Percentiles rank a stretch among this genome's conserved stretches.
Conservation (phyloP, 1,140 invertebrate species). For the Trigoniulus corallinus region DNA sequence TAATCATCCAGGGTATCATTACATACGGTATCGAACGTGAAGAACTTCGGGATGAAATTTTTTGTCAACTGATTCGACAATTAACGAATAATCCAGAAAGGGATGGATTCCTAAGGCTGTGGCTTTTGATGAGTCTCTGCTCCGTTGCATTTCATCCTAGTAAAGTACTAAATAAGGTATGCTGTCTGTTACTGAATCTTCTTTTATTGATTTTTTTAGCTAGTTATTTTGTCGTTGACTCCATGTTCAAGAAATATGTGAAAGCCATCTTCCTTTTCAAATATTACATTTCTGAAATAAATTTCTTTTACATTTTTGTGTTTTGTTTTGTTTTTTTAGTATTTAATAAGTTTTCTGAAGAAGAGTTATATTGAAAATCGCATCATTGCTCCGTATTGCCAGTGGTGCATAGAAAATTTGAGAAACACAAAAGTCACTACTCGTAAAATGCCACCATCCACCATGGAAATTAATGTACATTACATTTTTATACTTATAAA, state of each 20-base stretch:
- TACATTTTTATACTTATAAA: background rate
- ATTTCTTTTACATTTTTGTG: background rate
- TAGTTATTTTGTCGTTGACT: too few species aligned
- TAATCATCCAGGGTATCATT: constrained; percentile 67
- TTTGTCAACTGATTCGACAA: constrained; percentile 72
- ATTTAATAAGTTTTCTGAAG: constrained; percentile 58
- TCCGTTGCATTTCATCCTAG: constrained; percentile 84
- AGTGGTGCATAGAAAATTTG: constrained; percentile 87
- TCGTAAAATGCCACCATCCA: constrained; percentile 59
- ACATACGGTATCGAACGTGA: constrained; percentile 71
- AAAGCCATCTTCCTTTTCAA: too few species aligned
- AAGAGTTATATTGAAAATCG: constrained; percentile 48
- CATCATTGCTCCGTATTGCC: constrained; percentile 64
- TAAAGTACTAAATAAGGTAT: constrained; percentile 59
- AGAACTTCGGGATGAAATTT: constrained; percentile 73
- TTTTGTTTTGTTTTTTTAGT: constrained; percentile 26
- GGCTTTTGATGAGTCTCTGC: constrained; percentile 72
- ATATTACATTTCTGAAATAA: background rate
- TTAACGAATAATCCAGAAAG: constrained; percentile 64
- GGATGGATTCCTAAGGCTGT: constrained; percentile 54
- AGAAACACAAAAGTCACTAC: constrained; percentile 66
- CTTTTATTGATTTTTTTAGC: background rate
- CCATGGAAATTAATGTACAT: constrained; percentile 71
- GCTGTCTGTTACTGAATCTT: background rate
- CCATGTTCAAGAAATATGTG: too few species aligned